phyloP scores from a whole-genome alignment of 2,888 invertebrate genomes.

The Clistopyga incitator region DNA sequence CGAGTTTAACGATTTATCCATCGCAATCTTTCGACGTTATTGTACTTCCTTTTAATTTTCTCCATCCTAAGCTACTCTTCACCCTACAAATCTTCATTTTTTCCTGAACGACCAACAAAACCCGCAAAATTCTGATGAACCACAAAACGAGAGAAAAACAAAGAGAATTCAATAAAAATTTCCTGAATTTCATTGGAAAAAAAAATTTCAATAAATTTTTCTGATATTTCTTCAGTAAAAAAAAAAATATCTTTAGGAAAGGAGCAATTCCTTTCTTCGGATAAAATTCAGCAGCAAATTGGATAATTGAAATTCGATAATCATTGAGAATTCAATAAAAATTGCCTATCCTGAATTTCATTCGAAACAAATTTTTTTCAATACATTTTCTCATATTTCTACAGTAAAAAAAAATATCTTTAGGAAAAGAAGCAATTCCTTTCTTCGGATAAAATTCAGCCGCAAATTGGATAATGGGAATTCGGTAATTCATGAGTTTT shows the following conservation, averaged over 20 bases:
- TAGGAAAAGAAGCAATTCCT: background rate
- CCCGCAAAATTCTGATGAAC: too few species aligned
- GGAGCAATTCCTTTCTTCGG: background rate
- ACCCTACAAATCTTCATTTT: background rate
- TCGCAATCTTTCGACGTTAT: slow-evolving; percentile 18
- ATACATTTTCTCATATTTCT: background rate
- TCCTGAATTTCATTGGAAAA: too few species aligned
- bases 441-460: background rate
- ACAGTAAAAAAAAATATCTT: background rate
- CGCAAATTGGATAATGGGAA: background rate
- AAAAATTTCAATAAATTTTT: background rate
- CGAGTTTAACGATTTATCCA: slow-evolving; percentile 19
- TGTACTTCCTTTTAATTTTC: background rate
- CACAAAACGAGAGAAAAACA: too few species aligned
- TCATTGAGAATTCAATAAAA: too few species aligned
- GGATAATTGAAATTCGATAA: too few species aligned
- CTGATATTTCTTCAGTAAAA: background rate
- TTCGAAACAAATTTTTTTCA: too few species aligned
- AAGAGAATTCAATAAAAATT: too few species aligned
- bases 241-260: background rate
- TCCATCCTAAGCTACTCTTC: background rate
- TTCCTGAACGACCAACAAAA: too few species aligned
- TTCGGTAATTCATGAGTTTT: background rate
- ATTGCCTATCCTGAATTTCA: too few species aligned
- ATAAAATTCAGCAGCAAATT: background rate